Percentiles rank a stretch among this genome's conserved stretches.
phyloP scores from a whole-genome alignment of 2,797 vertebrate genomes.

The Anabacerthia variegaticeps region DNA sequence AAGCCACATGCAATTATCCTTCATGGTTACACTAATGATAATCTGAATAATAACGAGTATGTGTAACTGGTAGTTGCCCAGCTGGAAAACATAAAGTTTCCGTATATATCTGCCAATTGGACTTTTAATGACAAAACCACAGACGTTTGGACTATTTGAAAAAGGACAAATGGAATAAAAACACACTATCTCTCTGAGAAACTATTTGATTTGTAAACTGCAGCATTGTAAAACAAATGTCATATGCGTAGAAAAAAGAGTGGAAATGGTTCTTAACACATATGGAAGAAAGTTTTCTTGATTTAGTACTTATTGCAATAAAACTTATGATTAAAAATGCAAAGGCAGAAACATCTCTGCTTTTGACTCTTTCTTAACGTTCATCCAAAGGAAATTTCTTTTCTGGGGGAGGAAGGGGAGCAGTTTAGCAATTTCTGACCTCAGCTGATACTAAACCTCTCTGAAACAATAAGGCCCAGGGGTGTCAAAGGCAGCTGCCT shows the following conservation, averaged over 20 bases:
- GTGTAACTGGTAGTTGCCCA: constrained; percentile 72
- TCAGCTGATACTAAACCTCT: constrained; percentile 71
- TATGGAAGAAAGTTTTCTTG: constrained; percentile 46
- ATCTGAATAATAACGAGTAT: constrained; percentile 67
- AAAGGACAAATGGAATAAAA: constrained; percentile 74
- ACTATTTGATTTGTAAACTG: constrained; percentile 71
- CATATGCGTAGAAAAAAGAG: constrained; percentile 29
- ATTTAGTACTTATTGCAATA: constrained; percentile 69
- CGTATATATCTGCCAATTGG: constrained; percentile 69
- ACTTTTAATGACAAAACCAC: constrained; percentile 80
- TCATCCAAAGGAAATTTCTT: constrained; percentile 69
- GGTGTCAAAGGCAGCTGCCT: constrained; percentile 72
- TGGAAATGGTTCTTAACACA: constrained; percentile 55
- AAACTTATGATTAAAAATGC: constrained; percentile 63
- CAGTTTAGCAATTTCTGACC: constrained; percentile 74
- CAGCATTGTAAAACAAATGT: constrained; percentile 63
- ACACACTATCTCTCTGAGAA: constrained; percentile 65
- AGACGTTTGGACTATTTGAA: constrained; percentile 71
- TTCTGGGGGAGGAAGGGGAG: constrained; percentile 14
- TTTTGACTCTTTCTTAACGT: constrained; percentile 68
- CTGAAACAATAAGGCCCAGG: constrained; percentile 71
- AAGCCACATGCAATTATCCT: constrained; percentile 12
- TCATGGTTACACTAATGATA: constrained; percentile 37
- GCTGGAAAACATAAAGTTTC: constrained; percentile 76
- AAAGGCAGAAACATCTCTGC: constrained; percentile 60